Base-by-base conservation (phyloP, 2,797 vertebrate genomes). In the Loriculus beryllinus region DNA sequence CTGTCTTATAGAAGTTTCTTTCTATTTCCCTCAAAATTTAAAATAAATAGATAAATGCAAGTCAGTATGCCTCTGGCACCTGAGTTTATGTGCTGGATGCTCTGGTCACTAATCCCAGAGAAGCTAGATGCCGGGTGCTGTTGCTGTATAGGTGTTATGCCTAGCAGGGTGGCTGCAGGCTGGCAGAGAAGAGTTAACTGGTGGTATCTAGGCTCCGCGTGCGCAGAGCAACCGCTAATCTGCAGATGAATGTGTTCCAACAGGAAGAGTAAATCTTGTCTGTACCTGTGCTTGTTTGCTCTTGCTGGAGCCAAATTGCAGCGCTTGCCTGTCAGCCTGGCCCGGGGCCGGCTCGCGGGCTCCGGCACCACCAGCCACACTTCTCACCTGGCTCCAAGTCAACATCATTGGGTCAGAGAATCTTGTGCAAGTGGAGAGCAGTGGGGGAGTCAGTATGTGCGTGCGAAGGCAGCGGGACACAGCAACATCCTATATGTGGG, bases 211-310 rank as follows among this genome's bases (percentile, higher is more conserved):
- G 28, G 20, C 63, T 62, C 9, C 1, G 16, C 3, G 57, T 1
- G 42, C 1, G 2, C 31, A 31, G 62, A 80, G 56, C 93, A 45
- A 69, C 81, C 1, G 3, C 82, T 28, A 14, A 92, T 89, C 82
- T 23, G 63, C 82, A 63, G 74, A 7, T 6, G 29, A 28, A 94
- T 83, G 29, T 74, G 94, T 93, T 76, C 67, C 80, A 67, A 90
- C 93, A 94, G 63, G 95, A 93, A 68, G 69, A 86, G 64, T 2
- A 48, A 77, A 72, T 92, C 94, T 48, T 96, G 93, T 6, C 84
- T 1, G 6, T 93, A 83, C 94, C 95, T 93, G 93, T 0, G 69
- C 67, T 43, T 10, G 4, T 56, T 37, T 2, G 80, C 59, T 82
- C 39, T 67, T 0, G 14, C 77, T 2, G 3, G 35, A 91, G 92